Conservation (phyloP, 2,888 invertebrate genomes). For the Zelleria hepariella region DNA sequence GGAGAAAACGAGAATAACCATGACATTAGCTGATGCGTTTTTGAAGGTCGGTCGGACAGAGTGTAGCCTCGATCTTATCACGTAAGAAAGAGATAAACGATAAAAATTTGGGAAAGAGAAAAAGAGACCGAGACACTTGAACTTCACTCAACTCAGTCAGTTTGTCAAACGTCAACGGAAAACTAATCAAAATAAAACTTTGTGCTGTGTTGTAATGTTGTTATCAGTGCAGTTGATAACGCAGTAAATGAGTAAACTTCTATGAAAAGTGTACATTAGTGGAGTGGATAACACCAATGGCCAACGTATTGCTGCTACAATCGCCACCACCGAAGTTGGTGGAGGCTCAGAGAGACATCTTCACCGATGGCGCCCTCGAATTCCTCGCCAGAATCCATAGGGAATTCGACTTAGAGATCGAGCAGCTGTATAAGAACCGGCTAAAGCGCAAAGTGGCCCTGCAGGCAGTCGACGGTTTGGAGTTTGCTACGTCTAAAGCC, state of each 20-base stretch:
- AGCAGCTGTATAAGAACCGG: slow-evolving; percentile 55
- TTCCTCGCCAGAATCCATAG: slow-evolving; percentile 68
- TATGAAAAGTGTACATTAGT: no score
- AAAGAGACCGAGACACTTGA: not conserved
- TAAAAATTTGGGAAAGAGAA: not conserved
- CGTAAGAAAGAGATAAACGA: not conserved
- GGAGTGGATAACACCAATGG: not conserved
- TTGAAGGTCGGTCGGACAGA: no score
- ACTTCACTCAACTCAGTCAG: not conserved
- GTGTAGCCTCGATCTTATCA: not conserved
- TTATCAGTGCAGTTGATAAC: not conserved
- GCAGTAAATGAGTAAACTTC: no score
- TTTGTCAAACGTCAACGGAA: not conserved
- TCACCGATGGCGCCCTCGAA: slow-evolving; percentile 67
- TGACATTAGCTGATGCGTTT: no score
- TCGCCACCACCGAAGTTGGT: slow-evolving; percentile 67
- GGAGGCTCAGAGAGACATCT: slow-evolving; percentile 66
- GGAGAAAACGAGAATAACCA: no score
- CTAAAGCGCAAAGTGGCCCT: slow-evolving; percentile 39
- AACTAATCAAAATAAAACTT: no score
- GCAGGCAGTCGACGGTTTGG: slow-evolving; percentile 30
- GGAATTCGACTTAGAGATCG: slow-evolving; percentile 62
- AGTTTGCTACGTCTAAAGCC: slow-evolving; percentile 54
- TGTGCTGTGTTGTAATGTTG: no score
- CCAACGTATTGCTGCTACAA: slow-evolving; percentile 40